Evolutionary conservation across 1,140 invertebrate genomes (phyloP), one percentile per base, ranked within the genome.

Genomic region (Patella vulgata): DNA sequence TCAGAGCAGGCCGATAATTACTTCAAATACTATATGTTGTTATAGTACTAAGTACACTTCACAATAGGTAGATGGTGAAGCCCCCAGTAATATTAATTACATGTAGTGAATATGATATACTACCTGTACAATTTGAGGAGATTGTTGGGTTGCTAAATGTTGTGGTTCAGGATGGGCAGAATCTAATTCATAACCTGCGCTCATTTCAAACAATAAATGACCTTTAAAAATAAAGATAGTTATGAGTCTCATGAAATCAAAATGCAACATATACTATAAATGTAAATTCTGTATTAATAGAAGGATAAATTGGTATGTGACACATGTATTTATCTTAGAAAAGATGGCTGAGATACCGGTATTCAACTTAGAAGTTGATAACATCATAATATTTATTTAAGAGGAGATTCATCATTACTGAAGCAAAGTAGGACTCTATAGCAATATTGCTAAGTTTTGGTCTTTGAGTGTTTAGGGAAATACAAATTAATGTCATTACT

Each of bases 121-220:
- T 51, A 75, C 74, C 62, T 63, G 42, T 3, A 76, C 66, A 54
- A 73, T 39, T n/a, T 92, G 91, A 83, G 92, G 89, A 67, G 91
- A 90, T 84, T 91, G 91, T 75, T 89, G 87, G 58, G 89, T 85
- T 61, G 95, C 82, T 67, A 93, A 84, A 74, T 93, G 90, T 62
- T 87, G 87, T 66, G 88, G 85, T 63, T 88, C 89, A 21, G 92
- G 91, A 71, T 91, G 88, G 17, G 92, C 88, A 55, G 88, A 87
- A 65, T 89, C 88, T 47, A 95, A 84, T 75, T 94, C 92, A 66
- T 91, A 90, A 33, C 92, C 93, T 25, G 91, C 89, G 74, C 91
- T 91, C 93, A 96, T 96, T 86, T 96, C 93, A 83, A 93, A 95
- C 31, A 96, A 85, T 70, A 96, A 88, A 80, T 94, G 91, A 68